Evolutionary conservation across 2,113 vertebrate species (phyloP), one percentile per base, ranked within the genome.

Genomic region (Pseudorhombus dupliciocellatus): DNA sequence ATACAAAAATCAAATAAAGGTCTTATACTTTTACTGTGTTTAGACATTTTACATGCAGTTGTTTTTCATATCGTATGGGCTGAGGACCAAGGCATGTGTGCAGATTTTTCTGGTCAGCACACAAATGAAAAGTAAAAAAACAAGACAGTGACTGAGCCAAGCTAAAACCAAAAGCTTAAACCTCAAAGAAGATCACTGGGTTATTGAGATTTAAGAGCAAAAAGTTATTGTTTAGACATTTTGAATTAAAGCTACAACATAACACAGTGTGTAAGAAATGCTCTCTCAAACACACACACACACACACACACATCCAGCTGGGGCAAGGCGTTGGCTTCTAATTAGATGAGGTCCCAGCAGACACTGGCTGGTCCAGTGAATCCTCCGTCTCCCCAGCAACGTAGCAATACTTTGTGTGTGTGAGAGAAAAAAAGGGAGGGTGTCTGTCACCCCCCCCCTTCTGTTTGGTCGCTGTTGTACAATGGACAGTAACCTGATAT

Each of bases 341-440:
- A 90, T 90, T 78, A 80, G 80, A 61, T 48, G 62, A 70, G 34
- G 57, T 81, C 85, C 73, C 86, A 63, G 61, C 55, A 87, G 86
- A 81, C 69, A 60, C 34, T 25, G 40, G 26, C 70, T 44, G 70
- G 44, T 72, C 58, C 66, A 55, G 31, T 53, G 73, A 54, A 46
- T 30, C 54, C 31, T 55, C 53, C 22, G 52, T 72, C 34, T 81
- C 81, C 84, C 71, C 48, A 61, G 70, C 66, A 74, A 67, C 42
- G 50, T 34, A 66, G 26, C 62, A 56, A 20, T 10, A 30, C 34
- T 14, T 53, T n/a, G 58, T 60, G n/a, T 51, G 37, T 37, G 31
- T 30, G 55, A 51, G 66, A 30, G 31, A 51, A 37, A 20, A n/a
- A 16, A 28, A 7, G 30, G 16, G 63, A 26, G 52, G 21, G 61